Evolutionary conservation across 2,797 vertebrate species (phyloP).

Genomic region (Geotria australis): DNA sequence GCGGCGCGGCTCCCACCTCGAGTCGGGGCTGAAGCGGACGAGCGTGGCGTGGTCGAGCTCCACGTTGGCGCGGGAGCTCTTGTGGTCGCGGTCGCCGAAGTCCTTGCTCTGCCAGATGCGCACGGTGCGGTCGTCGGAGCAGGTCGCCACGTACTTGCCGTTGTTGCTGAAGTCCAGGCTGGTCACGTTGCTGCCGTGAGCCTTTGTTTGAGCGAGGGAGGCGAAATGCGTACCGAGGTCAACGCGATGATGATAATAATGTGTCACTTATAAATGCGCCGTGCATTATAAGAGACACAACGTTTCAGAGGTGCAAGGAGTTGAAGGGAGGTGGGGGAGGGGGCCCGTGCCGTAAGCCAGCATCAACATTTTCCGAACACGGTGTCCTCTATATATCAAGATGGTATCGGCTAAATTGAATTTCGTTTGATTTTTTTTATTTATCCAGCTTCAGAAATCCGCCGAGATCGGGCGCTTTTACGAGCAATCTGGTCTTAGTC

Average conservation of each 20-base stretch:
- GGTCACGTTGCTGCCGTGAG: conserved; percentile 40
- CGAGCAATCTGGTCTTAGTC: not conserved
- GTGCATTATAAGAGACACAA: no score
- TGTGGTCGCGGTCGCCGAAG: conserved; percentile 47
- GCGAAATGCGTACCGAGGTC: not conserved
- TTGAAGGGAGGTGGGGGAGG: no score
- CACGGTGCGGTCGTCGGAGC: conserved; percentile 53
- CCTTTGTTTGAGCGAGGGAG: conserved; percentile 11
- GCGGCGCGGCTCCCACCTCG: conserved; percentile 17
- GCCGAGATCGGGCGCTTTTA: no score
- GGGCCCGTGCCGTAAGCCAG: no score
- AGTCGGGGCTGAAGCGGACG: conserved; percentile 65
- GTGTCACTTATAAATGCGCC: no score
- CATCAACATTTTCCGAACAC: no score
- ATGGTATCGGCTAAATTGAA: no score
- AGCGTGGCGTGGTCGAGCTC: conserved; percentile 51
- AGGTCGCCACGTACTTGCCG: conserved; percentile 66
- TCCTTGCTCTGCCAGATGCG: conserved; percentile 83
- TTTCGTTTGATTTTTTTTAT: no score
- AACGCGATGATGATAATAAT: no score
- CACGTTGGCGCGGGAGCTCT: conserved; percentile 44
- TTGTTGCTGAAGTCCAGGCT: conserved; percentile 78
- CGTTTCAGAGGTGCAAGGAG: no score
- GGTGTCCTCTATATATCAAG: no score
- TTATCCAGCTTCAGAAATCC: no score